These are phyloP conservation scores for Poeciliopsis presidionis DNA, from an alignment of 2,797 vertebrate genomes.

Conservation along the genomic window DNA sequence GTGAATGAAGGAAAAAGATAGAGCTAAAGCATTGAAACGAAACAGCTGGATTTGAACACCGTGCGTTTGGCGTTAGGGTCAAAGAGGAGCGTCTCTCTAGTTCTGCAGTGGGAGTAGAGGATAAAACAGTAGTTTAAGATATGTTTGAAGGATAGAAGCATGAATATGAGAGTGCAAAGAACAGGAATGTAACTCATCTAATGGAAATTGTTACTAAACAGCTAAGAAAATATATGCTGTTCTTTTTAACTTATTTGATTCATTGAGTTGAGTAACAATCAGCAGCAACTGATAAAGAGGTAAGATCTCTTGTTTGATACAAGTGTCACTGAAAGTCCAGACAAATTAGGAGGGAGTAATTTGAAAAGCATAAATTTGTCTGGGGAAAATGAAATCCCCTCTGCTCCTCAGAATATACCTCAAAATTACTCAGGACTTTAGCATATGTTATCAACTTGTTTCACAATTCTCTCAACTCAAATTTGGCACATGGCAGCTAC, in stretches of 20 bases:
- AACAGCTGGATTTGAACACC: constrained; percentile 88
- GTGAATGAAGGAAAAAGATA: constrained; percentile 62
- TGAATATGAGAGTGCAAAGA: constrained; percentile 53
- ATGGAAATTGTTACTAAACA: constrained; percentile 30
- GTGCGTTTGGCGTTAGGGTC: constrained; percentile 66
- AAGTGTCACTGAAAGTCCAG: constrained; percentile 53
- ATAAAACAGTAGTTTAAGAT: constrained; percentile 71
- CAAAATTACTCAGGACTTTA: constrained; percentile 66
- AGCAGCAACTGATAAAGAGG: constrained; percentile 47
- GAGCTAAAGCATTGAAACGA: constrained; percentile 83
- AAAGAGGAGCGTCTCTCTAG: constrained; percentile 80
- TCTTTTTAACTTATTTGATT: constrained; percentile 38
- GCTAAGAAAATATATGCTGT: constrained; percentile 30
- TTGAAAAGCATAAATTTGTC: constrained; percentile 47
- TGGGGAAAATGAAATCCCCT: constrained; percentile 54
- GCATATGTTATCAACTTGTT: constrained; percentile 81
- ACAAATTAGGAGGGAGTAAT: constrained; percentile 39
- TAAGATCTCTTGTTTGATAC: constrained; percentile 50
- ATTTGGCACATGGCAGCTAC: constrained; percentile 92
- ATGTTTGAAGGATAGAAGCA: constrained; percentile 69
- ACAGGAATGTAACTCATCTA: constrained; percentile 51
- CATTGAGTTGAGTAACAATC: constrained; percentile 36
- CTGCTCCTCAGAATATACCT: constrained; percentile 52
- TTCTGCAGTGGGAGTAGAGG: constrained; percentile 77
- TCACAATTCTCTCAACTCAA: constrained; percentile 84